Evolutionary conservation across 2,888 invertebrate species (phyloP), one percentile per base, ranked within the genome.

Genomic region (Acrocera orbiculus): DNA sequence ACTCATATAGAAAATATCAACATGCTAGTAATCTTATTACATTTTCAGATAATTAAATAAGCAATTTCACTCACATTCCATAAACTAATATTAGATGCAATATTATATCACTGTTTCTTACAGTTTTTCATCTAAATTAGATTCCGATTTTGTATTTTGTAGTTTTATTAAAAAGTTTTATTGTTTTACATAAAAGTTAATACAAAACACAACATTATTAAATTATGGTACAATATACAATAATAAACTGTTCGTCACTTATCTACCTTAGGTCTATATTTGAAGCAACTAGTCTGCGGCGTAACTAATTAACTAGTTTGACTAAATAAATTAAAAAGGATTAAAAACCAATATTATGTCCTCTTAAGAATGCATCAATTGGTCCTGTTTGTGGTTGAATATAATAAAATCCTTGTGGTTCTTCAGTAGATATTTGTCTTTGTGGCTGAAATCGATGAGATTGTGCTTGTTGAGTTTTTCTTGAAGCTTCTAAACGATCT

Each of bases 281-380:
- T 22, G 22, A 22, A 2, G 22, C n/a, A 22, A 22, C 10, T 22
- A 10, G 10, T 10, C n/a, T n/a, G n/a, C n/a, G n/a, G n/a, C n/a
- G n/a, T n/a, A n/a, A n/a, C n/a, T n/a, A n/a, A n/a, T n/a, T n/a
- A n/a, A n/a, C n/a, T n/a, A n/a, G n/a, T n/a, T n/a, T 4, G 26
- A 26, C 22, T 28, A 46, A n/a, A n/a, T n/a, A n/a, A n/a, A n/a
- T n/a, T n/a, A n/a, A n/a, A n/a, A n/a, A n/a, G n/a, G 48, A 62
- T 34, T 69, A 72, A 55, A 67, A 70, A 52, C 70, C 69, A 48
- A 73, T 69, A 52, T 70, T 71, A 53, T 73, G 73, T 36, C 76
- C 77, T 56, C 80, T 67, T 40, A 83, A 67, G 62, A 81, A 83
- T 36, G 79, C 76, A 53, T 81, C 81, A 48, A 83, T 79, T 53